A percentile compares a stretch with the other conserved stretches of the same genome.
These are phyloP conservation scores for Idaea straminata DNA, from an alignment of 2,888 invertebrate genomes.

Conservation along the genomic window DNA sequence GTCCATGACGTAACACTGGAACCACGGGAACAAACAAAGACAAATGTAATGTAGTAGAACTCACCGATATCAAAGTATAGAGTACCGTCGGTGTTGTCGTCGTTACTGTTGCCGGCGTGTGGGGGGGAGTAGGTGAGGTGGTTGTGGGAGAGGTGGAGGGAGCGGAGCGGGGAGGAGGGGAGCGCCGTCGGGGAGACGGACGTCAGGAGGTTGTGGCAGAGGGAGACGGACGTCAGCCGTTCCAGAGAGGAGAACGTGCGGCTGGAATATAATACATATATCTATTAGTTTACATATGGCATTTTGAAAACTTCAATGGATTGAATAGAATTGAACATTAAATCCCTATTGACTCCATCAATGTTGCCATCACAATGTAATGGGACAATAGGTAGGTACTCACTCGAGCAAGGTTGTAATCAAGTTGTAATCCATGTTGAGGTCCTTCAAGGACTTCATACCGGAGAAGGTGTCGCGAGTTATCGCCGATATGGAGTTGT, in stretches of 20 bases:
- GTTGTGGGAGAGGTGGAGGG: constrained; percentile 14
- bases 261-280: constrained; percentile 5
- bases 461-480: not conserved
- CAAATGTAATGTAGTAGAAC: not conserved
- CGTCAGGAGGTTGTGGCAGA: constrained; percentile 13
- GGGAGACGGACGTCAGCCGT: constrained; percentile 7
- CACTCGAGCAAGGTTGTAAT: not conserved
- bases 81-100: not conserved
- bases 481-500: not conserved
- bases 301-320: too few species aligned
- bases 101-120: not conserved
- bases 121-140: constrained; percentile 9
- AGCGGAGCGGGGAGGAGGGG: constrained; percentile 2
- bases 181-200: constrained; percentile 14
- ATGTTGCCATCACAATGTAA: not conserved
- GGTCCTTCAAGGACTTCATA: not conserved
- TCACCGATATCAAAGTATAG: not conserved
- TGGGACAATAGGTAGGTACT: too few species aligned
- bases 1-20: too few species aligned
- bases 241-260: constrained; percentile 17
- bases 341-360: not conserved
- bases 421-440: not conserved
- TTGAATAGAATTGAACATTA: too few species aligned
- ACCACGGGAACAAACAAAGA: too few species aligned
- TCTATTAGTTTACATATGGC: too few species aligned